A percentile compares a stretch with the other conserved stretches of the same genome.
Evolutionary conservation across 1,140 invertebrate genomes (phyloP).

Genomic region (Thaumatotibia leucotreta): DNA sequence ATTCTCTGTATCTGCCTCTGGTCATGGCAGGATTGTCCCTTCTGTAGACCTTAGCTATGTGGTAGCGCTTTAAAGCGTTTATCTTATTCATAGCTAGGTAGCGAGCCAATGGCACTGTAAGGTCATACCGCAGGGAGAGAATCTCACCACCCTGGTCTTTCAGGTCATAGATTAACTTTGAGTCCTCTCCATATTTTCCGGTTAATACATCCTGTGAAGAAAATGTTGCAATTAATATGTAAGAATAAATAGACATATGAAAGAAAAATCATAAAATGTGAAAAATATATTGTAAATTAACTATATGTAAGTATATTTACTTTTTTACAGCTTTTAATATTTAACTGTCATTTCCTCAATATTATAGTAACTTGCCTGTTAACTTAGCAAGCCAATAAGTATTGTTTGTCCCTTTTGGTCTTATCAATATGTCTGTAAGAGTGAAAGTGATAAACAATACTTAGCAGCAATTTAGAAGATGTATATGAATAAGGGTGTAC

Average conservation of each 20-base stretch:
- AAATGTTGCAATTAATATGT: neutral
- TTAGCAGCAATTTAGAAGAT: no score
- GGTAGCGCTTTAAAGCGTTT: conserved; percentile 94
- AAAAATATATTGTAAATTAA: no score
- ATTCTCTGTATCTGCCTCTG: conserved; percentile 96
- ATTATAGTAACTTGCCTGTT: no score
- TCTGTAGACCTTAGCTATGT: conserved; percentile 97
- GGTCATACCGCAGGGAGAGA: conserved; percentile 91
- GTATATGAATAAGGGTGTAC: no score
- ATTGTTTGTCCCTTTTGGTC: no score
- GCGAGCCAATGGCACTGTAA: conserved; percentile 97
- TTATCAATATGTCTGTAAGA: no score
- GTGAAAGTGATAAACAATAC: no score
- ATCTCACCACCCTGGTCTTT: conserved; percentile 99
- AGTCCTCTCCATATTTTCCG: conserved; percentile 99
- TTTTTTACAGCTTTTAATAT: no score
- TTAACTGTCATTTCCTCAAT: no score
- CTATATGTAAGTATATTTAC: no score
- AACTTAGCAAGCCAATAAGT: no score
- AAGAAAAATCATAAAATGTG: neutral
- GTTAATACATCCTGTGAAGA: conserved; percentile 94
- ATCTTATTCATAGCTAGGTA: conserved; percentile 99
- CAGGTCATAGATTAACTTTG: conserved; percentile 98
- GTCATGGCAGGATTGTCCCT: conserved; percentile 98
- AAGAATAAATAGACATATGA: neutral